These are phyloP conservation scores for Daubentonia madagascariensis DNA, from an alignment of 2,113 vertebrate genomes.

Conservation along the genomic window DNA sequence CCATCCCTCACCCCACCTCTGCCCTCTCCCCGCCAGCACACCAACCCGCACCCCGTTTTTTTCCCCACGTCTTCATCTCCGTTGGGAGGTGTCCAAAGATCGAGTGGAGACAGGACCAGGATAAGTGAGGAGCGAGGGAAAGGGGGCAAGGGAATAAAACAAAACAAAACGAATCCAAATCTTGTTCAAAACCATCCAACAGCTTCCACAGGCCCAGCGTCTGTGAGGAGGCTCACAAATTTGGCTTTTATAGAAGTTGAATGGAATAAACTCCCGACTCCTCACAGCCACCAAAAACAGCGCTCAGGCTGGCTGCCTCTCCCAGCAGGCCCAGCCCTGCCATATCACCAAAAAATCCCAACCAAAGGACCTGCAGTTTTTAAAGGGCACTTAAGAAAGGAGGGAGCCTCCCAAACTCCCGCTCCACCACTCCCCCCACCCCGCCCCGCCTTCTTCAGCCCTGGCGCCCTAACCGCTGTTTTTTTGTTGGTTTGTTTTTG, in stretches of 20 bases:
- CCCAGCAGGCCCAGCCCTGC: conserved; percentile 45
- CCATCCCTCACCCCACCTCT: neutral
- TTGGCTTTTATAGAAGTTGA: conserved; percentile 57
- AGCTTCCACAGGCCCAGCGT: conserved; percentile 62
- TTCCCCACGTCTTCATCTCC: conserved; percentile 19
- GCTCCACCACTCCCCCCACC: neutral
- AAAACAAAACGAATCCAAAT: conserved; percentile 26
- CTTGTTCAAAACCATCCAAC: conserved; percentile 62
- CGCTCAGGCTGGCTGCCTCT: conserved; percentile 45
- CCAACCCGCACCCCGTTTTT: neutral
- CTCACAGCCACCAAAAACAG: conserved; percentile 65
- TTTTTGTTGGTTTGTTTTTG: too few relatives aligned
- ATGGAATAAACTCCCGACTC: conserved; percentile 19
- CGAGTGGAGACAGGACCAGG: neutral
- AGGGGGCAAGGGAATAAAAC: neutral
- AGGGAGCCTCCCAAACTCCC: conserved; percentile 9
- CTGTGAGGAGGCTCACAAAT: conserved; percentile 59
- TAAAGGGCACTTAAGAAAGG: conserved; percentile 57
- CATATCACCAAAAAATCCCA: conserved; percentile 31
- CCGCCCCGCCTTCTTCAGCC: neutral
- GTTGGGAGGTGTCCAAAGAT: conserved; percentile 46
- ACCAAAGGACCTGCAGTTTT: neutral
- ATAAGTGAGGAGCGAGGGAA: neutral
- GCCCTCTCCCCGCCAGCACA: neutral
- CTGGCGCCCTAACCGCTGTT: neutral